These are phyloP conservation scores for Siphamia tubifer DNA, from an alignment of 2,113 vertebrate genomes.

Conservation along the genomic window DNA sequence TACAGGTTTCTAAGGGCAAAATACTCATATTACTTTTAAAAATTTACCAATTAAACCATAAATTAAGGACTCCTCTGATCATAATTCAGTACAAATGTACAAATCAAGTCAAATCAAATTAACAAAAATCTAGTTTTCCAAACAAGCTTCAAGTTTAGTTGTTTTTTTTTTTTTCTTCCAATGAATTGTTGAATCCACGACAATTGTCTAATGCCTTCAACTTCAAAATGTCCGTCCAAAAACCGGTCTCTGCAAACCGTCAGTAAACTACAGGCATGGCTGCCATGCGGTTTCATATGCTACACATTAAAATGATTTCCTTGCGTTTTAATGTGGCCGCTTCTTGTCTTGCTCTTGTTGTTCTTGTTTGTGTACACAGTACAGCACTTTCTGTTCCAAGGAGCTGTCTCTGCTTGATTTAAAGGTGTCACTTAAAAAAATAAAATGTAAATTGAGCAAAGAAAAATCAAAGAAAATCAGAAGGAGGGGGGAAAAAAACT, in stretches of 20 bases:
- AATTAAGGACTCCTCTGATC: conserved; percentile 61
- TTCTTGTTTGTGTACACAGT: conserved; percentile 65
- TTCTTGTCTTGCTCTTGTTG: conserved; percentile 67
- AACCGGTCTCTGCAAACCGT: conserved; percentile 47
- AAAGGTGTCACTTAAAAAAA: conserved; percentile 79
- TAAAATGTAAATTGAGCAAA: conserved; percentile 64
- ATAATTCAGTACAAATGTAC: conserved; percentile 71
- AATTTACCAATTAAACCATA: conserved; percentile 58
- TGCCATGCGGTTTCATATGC: conserved; percentile 89
- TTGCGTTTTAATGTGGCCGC: conserved; percentile 66
- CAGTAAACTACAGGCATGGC: conserved; percentile 83
- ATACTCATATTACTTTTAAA: conserved; percentile 40
- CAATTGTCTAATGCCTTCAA: conserved; percentile 44
- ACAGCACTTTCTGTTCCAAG: conserved; percentile 81
- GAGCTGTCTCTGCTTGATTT: conserved; percentile 78
- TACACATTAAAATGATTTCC: conserved; percentile 85
- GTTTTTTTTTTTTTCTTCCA: conserved; percentile 3
- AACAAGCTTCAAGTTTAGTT: conserved; percentile 51
- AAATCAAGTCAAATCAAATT: conserved; percentile 68
- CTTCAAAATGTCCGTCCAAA: conserved; percentile 46
- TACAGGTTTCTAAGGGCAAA: conserved; percentile 67
- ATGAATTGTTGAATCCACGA: conserved; percentile 44
- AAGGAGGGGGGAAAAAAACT: conserved; percentile 41
- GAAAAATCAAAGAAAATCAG: not conserved
- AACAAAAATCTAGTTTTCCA: conserved; percentile 45